A percentile compares a stretch with the other conserved stretches of the same genome.
phyloP scores from a whole-genome alignment of 2,797 vertebrate genomes.

The Buphagus erythrorhynchus region DNA sequence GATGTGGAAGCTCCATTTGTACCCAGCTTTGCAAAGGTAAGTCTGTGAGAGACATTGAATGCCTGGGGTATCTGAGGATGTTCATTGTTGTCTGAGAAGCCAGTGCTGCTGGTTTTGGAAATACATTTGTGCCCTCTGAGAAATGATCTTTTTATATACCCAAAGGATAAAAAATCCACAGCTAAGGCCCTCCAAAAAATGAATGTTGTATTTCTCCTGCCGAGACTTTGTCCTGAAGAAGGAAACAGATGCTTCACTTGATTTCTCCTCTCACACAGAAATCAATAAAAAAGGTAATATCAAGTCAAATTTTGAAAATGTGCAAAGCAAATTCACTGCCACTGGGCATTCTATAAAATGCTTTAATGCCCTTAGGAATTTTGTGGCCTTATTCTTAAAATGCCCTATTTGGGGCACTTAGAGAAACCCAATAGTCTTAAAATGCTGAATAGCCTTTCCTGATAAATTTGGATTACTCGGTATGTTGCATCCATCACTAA shows the following conservation, averaged over 20 bases:
- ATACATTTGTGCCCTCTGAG: background rate
- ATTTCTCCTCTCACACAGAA: background rate
- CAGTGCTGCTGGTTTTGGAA: background rate
- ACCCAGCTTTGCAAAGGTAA: background rate
- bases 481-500: background rate
- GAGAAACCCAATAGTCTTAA: background rate
- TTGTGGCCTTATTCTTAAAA: background rate
- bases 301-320: background rate
- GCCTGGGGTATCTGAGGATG: background rate
- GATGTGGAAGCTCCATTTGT: background rate
- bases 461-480: background rate
- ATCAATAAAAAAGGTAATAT: background rate
- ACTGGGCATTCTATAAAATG: background rate
- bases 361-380: background rate
- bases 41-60: background rate
- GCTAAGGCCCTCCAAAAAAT: background rate
- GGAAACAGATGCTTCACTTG: background rate
- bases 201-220: background rate
- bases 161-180: background rate
- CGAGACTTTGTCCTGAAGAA: background rate
- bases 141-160: background rate
- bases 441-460: background rate
- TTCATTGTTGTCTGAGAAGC: background rate
- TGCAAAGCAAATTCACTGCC: background rate
- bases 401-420: fast-evolving